Conservation (phyloP, 2,113 vertebrate genomes). For the Anser cygnoides region DNA sequence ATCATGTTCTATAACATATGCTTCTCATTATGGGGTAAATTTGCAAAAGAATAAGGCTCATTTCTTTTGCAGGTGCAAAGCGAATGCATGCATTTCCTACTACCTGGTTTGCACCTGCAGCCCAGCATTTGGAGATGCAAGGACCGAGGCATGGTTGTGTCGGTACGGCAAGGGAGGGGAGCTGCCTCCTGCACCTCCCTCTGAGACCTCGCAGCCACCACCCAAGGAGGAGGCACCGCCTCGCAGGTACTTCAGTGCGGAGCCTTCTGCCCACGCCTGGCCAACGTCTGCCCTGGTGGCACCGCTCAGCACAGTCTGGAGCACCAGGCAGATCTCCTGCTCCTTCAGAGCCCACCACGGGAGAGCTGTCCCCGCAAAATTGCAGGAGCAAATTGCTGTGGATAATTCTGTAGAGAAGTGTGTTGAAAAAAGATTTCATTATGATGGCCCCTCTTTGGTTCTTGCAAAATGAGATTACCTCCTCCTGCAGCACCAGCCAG, state of each 20-base stretch:
- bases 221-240: neutral
- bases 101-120: slow-evolving; percentile 5
- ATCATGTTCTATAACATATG: slow-evolving; percentile 60
- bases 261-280: neutral
- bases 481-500: neutral
- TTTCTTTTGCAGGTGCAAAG: slow-evolving; percentile 35
- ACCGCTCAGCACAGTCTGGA: fast-evolving
- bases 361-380: too few relatives aligned
- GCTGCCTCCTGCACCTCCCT: too few relatives aligned
- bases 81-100: fast-evolving
- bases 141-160: fast-evolving
- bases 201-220: neutral
- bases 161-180: neutral
- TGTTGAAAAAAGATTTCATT: neutral
- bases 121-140: fast-evolving
- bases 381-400: neutral
- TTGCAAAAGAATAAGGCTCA: neutral
- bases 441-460: fast-evolving
- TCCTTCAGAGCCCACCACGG: too few relatives aligned
- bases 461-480: fast-evolving
- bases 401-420: neutral
- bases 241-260: fast-evolving
- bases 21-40: slow-evolving; percentile 55
- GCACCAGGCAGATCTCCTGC: too few relatives aligned
- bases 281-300: neutral